Base-by-base conservation (phyloP, 2,113 vertebrate species). In the Sinocyclocheilus anophthalmus region DNA sequence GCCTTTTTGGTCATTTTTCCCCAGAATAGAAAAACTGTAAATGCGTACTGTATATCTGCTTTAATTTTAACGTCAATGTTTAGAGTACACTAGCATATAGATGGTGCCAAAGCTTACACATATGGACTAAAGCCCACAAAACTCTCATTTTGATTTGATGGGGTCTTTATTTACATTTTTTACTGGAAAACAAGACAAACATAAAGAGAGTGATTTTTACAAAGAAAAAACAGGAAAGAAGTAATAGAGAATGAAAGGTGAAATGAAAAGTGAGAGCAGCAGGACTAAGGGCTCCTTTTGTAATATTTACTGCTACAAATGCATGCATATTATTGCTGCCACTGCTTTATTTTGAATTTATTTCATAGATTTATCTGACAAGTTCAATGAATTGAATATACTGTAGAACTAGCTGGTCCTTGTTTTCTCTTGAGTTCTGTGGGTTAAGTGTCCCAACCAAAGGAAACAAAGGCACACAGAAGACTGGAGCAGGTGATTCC, bases 401-500 rank as follows among this genome's bases (percentile, higher is more conserved):
- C 26, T 26, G 26, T 26, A 72, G 37, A 73, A 42, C 18, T 73
- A 79, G 53, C 11, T 24, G 53, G 53, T 76, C 45, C 70, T 73
- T 78, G 26, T 78, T 73, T 59, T 76, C 30, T 57, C n/a, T 0
- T 77, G 50, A 18, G 90, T 93, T 94, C 50, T 11, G 4, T 77
- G 50, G 76, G 55, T 79, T 61, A 13, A 80, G 61, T 45, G n/a
- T 85, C 70, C 76, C 83, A 65, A 81, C 76, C 86, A 87, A 83
- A 78, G 82, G 86, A 76, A 88, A 53, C 48, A 59, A 91, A 87
- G 87, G 61, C 76, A 87, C 83, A 83, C 83, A 90, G 84, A 87
- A 92, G 86, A 87, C 50, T 88, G 92, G 92, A 93, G 92, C 88
- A 53, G 90, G 88, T 94, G 92, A 94, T 92, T 91, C 91, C 93